phyloP scores from a whole-genome alignment of 2,113 vertebrate species.

The Etheostoma cragini region DNA sequence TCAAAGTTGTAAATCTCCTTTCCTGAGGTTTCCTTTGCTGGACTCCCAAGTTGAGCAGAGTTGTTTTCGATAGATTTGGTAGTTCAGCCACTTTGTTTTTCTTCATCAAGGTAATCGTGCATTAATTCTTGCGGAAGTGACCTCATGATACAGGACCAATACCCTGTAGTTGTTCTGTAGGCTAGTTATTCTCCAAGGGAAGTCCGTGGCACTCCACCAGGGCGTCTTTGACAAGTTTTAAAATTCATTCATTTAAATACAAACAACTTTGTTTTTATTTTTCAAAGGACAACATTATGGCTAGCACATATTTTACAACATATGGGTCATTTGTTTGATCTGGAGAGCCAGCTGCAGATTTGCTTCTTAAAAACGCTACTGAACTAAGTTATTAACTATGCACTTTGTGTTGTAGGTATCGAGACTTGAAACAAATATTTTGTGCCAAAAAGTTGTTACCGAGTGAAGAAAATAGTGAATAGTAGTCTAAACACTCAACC shows the following conservation, averaged over 20 bases:
- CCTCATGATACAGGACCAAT: neutral
- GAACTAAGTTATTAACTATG: neutral
- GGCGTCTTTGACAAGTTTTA: no score
- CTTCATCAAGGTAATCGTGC: neutral
- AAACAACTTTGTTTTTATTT: no score
- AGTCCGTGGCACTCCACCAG: no score
- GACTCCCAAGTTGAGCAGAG: conserved; percentile 52
- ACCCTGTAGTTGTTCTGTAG: no score
- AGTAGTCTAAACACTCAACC: neutral
- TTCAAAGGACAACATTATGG: neutral
- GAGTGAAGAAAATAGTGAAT: neutral
- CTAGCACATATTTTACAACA: neutral
- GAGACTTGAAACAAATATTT: neutral
- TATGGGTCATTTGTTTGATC: neutral
- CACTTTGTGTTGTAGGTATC: neutral
- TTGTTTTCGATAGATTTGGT: neutral
- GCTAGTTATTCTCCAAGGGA: no score
- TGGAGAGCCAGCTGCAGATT: neutral
- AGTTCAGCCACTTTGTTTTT: conserved; percentile 11
- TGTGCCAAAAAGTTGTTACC: neutral
- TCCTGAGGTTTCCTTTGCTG: conserved; percentile 43
- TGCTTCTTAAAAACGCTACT: neutral
- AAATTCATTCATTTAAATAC: no score
- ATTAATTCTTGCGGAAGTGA: no score
- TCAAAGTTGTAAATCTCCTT: conserved; percentile 50